Conservation (phyloP, 1,140 invertebrate species). For the Drosophila nigromelanica region DNA sequence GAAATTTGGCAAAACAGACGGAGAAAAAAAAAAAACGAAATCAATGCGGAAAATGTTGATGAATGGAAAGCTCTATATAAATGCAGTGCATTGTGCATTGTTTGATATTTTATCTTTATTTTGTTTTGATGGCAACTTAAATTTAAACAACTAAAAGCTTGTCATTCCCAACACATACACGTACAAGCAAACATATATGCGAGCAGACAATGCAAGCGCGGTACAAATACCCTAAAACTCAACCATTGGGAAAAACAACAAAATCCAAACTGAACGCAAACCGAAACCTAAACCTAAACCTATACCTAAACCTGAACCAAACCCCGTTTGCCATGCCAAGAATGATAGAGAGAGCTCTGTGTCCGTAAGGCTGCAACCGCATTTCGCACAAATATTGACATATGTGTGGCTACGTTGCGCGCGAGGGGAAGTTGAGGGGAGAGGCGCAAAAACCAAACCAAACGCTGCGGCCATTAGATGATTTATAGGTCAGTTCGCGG, state of each 20-base stretch:
- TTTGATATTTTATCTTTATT: constrained; percentile 8
- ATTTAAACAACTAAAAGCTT: constrained; percentile 76
- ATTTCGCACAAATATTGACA: constrained; percentile 81
- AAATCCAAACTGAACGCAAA: constrained; percentile 41
- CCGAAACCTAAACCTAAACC: constrained; percentile 46
- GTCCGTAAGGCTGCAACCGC: constrained; percentile 72
- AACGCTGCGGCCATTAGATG: constrained; percentile 76
- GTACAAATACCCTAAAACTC: constrained; percentile 29
- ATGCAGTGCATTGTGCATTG: constrained; percentile 1
- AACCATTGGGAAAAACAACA: constrained; percentile 27
- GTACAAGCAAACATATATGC: neutral
- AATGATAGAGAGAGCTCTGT: constrained; percentile 75
- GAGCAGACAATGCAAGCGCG: constrained; percentile 37
- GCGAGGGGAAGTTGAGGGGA: neutral
- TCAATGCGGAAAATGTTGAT: constrained; percentile 9
- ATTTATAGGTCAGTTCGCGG: constrained; percentile 72
- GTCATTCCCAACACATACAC: constrained; percentile 16
- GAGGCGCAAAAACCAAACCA: constrained; percentile 30
- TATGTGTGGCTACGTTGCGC: constrained; percentile 47
- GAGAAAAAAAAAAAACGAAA: constrained; percentile 14
- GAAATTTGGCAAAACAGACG: constrained; percentile 39
- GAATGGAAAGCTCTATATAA: constrained; percentile 5
- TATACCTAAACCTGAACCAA: constrained; percentile 53
- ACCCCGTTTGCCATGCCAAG: constrained; percentile 36
- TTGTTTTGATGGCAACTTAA: constrained; percentile 52